Conservation (phyloP, 1,140 invertebrate species). For the Phortica variegata region DNA sequence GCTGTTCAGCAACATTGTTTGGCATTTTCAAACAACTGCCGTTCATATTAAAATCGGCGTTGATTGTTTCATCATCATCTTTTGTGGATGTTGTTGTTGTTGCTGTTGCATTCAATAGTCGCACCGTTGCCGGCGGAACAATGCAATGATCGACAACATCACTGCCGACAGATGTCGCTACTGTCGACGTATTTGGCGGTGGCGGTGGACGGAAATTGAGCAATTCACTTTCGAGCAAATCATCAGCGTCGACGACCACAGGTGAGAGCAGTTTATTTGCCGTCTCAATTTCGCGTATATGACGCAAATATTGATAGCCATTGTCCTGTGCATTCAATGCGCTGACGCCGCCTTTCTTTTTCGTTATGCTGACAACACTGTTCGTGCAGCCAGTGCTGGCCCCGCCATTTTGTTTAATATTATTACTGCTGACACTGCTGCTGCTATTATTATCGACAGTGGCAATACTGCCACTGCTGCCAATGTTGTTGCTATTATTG, state of each 20-base stretch:
- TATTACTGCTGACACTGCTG: constrained; percentile 7
- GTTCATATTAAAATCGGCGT: constrained; percentile 49
- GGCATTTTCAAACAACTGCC: too few relatives aligned
- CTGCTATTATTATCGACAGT: not conserved
- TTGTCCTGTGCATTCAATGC: constrained; percentile 40
- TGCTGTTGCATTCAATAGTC: constrained; percentile 24
- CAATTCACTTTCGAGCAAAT: constrained; percentile 22
- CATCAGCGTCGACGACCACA: constrained; percentile 28
- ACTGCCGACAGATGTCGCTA: constrained; percentile 2
- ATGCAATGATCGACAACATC: constrained; percentile 49
- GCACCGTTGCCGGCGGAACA: constrained; percentile 30
- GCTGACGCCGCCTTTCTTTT: constrained; percentile 28
- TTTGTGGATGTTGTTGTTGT: constrained; percentile 6
- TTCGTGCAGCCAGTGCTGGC: constrained; percentile 14
- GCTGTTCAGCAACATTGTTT: not conserved
- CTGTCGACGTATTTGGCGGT: not conserved
- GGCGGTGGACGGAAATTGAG: constrained; percentile 25
- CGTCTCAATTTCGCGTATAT: constrained; percentile 55
- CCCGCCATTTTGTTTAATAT: constrained; percentile 13
- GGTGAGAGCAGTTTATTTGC: constrained; percentile 49
- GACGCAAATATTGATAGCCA: constrained; percentile 51
- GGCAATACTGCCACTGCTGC: constrained; percentile 1
- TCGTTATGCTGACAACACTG: constrained; percentile 10
- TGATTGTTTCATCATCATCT: not conserved
- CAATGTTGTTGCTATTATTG: constrained; percentile 5